Evolutionary conservation across 2,888 invertebrate genomes (phyloP), one percentile per base, ranked within the genome.

Genomic region (Halocaridina rubra): DNA sequence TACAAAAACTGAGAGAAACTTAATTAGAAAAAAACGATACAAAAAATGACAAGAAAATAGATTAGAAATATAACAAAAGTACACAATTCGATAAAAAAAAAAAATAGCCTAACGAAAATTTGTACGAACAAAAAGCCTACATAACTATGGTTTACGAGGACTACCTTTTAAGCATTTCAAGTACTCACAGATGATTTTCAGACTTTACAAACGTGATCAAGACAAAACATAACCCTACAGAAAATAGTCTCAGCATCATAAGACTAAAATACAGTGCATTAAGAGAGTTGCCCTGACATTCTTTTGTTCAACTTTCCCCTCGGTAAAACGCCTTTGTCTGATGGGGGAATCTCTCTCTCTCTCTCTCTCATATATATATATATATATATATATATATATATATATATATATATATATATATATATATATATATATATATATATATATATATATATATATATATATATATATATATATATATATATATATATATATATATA

Each of bases 331-430:
- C n/a, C n/a, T n/a, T n/a, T n/a, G n/a, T n/a, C n/a, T 4, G 53
- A 53, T 10, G 0, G 0, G 1, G 19, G 53, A 13, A 5, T 3
- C 16, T 53, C 19, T 53, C 53, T 46, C 8, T 39, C 3, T 53
- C 53, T 53, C 53, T 53, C 53, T 53, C 53, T 53, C 53, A n/a
- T 53, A 53, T 53, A 53, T 64, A 64, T 64, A 64, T 64, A 64
- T 64, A 64, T 64, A 64, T 7, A 64, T 64, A 64, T 64, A 57
- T 76, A 59, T 57, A 59, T 53, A 57, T 19, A 76, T 76, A 76
- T 76, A 61, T 59, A 76, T 59, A 53, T 76, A 19, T 76, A 59
- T 76, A 61, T 59, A 76, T 76, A 57, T 53, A 57, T 27, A 76
- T 57, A 76, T 57, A 57, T 57, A 59, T 53, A 76, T 53, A 76